Conservation (phyloP, 64 coral and sea anemone species). For the Dendronephthya gigantea region DNA sequence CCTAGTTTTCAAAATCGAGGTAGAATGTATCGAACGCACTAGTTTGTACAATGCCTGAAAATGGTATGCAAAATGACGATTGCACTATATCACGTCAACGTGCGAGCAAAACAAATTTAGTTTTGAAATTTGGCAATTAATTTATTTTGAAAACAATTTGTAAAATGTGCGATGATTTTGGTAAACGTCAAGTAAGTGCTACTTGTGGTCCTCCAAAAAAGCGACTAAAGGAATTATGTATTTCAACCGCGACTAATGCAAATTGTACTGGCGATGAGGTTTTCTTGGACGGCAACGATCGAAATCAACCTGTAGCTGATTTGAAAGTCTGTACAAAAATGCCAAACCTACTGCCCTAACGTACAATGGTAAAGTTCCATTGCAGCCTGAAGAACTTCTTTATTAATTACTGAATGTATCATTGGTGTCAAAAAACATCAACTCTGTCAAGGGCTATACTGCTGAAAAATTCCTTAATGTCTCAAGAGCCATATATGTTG, state of each 20-base stretch:
- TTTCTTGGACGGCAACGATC: not conserved
- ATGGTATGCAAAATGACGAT: too few relatives aligned
- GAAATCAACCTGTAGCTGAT: not conserved
- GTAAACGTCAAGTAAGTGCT: conserved; percentile 1
- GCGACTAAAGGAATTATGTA: not conserved
- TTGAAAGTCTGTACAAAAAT: too few relatives aligned
- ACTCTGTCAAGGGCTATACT: too few relatives aligned
- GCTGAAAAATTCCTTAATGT: too few relatives aligned
- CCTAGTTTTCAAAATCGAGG: not conserved
- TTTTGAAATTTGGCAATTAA: not conserved
- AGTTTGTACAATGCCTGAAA: not conserved
- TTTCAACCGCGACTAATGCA: not conserved
- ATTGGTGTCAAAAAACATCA: too few relatives aligned
- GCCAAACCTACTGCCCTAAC: too few relatives aligned
- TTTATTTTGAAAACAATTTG: not conserved
- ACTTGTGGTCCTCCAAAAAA: not conserved
- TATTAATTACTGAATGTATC: too few relatives aligned
- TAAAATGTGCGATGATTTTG: not conserved
- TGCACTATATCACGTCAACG: not conserved
- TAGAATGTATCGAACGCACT: not conserved
- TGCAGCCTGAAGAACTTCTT: too few relatives aligned
- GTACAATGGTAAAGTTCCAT: too few relatives aligned
- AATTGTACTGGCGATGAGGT: not conserved
- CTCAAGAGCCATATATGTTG: too few relatives aligned
- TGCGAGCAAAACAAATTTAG: too few relatives aligned